Evolutionary conservation across 2,888 invertebrate species (phyloP).

Genomic region (Chaitophorus viminalis): DNA sequence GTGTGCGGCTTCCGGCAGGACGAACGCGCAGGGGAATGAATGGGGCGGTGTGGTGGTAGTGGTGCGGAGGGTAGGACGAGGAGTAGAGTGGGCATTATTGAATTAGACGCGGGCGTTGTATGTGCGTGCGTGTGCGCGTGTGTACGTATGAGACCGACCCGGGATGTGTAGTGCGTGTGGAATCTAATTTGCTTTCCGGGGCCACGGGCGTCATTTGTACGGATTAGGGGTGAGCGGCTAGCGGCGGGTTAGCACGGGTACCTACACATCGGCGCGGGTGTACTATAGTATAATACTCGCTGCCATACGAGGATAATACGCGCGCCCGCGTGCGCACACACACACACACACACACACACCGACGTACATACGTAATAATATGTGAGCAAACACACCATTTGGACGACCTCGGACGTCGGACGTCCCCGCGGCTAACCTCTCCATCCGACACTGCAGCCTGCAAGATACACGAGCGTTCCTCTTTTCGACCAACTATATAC

Average conservation of each 20-base stretch:
- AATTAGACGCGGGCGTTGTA: background rate
- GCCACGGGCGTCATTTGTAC: constrained; percentile 47
- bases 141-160: background rate
- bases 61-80: background rate
- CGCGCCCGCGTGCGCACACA: no score
- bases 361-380: background rate
- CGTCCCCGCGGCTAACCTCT: no score
- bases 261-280: background rate
- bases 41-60: background rate
- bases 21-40: background rate
- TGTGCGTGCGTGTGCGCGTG: background rate
- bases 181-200: constrained; percentile 59
- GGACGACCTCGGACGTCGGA: background rate
- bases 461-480: no score
- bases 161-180: constrained; percentile 4
- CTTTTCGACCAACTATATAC: no score
- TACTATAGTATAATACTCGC: constrained; percentile 2
- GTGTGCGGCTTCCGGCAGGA: background rate
- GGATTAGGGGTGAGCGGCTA: constrained; percentile 29
- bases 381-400: background rate
- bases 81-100: background rate
- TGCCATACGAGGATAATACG: background rate
- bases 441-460: no score
- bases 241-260: background rate
- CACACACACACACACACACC: background rate